Conservation (phyloP, 2,113 vertebrate species). For the Marmota monax region DNA sequence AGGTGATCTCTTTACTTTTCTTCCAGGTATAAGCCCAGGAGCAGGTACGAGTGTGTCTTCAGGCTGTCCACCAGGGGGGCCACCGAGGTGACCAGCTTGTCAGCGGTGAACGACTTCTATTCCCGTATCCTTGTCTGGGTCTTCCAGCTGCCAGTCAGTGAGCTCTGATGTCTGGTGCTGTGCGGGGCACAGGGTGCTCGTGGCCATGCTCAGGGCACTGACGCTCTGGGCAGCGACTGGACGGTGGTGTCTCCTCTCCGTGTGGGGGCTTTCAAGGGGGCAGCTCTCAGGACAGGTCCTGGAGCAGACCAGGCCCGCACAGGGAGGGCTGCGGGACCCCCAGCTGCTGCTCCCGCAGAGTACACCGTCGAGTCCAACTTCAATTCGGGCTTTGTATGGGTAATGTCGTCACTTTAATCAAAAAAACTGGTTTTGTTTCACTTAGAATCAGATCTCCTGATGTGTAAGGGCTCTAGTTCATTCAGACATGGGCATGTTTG, state of each 20-base stretch:
- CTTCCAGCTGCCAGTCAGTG: rapidly evolving
- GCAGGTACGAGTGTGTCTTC: conserved; percentile 83
- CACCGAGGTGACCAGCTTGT: conserved; percentile 90
- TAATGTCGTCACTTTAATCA: not conserved
- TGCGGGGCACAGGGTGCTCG: too few relatives aligned
- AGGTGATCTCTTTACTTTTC: not conserved
- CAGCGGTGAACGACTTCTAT: conserved; percentile 93
- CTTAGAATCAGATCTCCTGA: not conserved
- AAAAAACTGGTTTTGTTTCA: not conserved
- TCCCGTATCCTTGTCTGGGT: conserved; percentile 92
- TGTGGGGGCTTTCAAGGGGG: too few relatives aligned
- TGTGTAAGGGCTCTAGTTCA: not conserved
- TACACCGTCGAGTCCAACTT: not conserved
- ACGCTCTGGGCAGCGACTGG: too few relatives aligned
- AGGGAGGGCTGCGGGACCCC: not conserved
- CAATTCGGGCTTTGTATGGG: not conserved
- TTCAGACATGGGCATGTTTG: not conserved
- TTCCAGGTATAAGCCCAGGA: conserved; percentile 90
- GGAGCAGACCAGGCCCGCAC: too few relatives aligned
- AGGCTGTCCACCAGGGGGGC: conserved; percentile 83
- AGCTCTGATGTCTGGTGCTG: too few relatives aligned
- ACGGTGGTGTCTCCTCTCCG: too few relatives aligned
- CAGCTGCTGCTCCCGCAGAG: rapidly evolving
- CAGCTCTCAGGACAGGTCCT: too few relatives aligned
- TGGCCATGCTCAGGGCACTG: too few relatives aligned